Base-by-base conservation (phyloP, 2,888 invertebrate genomes). In the Vannuccia rotundouncinata region DNA sequence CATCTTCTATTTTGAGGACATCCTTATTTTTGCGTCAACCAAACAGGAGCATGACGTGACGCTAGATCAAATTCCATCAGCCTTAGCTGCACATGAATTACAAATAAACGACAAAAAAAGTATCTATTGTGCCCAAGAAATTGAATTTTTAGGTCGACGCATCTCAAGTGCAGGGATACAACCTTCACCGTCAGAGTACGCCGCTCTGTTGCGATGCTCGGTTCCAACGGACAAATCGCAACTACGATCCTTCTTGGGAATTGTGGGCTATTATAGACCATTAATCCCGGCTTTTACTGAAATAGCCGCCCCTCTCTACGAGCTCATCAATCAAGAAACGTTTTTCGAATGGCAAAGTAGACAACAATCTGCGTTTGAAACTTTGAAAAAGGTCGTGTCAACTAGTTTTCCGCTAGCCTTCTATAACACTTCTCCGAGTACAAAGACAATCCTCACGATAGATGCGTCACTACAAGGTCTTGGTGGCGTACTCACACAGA, bases 1-100 rank as follows among this genome's bases (percentile, higher is more conserved):
- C 5, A 28, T 75, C 31, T 29, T 30, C 31, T 75, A 28, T 30
- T 75, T 29, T 30, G 75, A 75, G 5, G 75, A 75, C 31, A 75
- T 75, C 22, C 75, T 75, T 29, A 75, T 75, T 75, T 75, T 75
- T 75, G 75, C 75, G 29, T 75, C 75, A 29, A 75, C 75, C 2
- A 75, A 59, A 29, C 13, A 10, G 29, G 75, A 28, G 29, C 31
- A 29, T 29, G 29, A 75, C 29, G 75, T 75, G 2, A n/a, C 2
- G 29, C 29, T 30, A 29, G 31, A 75, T 75, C 13, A 29, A 25
- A 30, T 75, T 30, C 29, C 17, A 75, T 29, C 29, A 75, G 75
- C 75, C 31, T 22, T 75, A 29, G 5, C 29, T 29, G 31, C 13
- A 28, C 75, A 75, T 29, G 29, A 75, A 29, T 27, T 75, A 17